These are phyloP conservation scores for Capromys pilorides DNA, from an alignment of 2,797 vertebrate genomes.

Conservation along the genomic window DNA sequence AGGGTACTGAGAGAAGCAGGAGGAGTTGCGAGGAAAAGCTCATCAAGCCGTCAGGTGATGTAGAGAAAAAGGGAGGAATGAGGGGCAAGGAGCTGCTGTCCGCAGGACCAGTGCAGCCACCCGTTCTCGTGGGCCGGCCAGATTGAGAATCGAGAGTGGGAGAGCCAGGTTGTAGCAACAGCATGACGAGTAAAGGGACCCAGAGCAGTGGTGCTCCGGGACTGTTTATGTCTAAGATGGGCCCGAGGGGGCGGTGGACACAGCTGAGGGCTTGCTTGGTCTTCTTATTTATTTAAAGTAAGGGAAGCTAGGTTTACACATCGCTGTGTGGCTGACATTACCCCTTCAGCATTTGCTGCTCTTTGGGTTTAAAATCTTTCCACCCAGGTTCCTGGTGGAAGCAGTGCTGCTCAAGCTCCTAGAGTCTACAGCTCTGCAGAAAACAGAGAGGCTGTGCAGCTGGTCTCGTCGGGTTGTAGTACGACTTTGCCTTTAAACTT, in stretches of 20 bases:
- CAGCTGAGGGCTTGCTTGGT: not conserved
- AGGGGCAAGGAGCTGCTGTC: rapidly evolving
- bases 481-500: conserved; percentile 38
- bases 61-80: not conserved
- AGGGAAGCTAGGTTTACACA: not conserved
- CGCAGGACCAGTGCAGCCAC: not conserved
- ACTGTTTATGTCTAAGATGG: not conserved
- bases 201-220: not conserved
- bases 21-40: conserved; percentile 23
- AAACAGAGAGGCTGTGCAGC: not conserved
- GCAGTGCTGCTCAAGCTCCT: not conserved
- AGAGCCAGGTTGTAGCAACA: not conserved
- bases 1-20: conserved; percentile 8
- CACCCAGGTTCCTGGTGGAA: not conserved
- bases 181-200: not conserved
- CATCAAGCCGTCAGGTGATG: conserved; percentile 4
- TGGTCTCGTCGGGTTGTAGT: not conserved
- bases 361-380: conserved; percentile 7
- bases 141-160: not conserved
- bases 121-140: too few relatives aligned
- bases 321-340: not conserved
- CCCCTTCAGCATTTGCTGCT: conserved; percentile 1
- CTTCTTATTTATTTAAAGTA: conserved; percentile 21
- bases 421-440: not conserved
- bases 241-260: not conserved